phyloP scores from a whole-genome alignment of 1,140 invertebrate genomes.

The Atta texana region DNA sequence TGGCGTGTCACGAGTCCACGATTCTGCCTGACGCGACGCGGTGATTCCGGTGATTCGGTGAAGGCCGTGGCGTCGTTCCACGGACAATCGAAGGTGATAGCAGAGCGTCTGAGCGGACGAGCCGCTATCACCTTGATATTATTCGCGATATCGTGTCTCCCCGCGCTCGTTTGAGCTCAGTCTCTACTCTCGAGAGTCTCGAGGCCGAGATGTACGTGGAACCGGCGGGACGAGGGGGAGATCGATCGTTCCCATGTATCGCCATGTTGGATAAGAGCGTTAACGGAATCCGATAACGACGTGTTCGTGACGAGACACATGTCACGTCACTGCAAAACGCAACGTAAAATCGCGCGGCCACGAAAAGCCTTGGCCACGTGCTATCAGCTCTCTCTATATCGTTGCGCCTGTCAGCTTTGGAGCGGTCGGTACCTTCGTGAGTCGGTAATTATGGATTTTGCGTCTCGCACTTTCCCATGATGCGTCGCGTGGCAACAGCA shows the following conservation, averaged over 20 bases:
- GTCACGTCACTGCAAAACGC: constrained; percentile 58
- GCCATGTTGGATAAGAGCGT: constrained; percentile 71
- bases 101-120: background rate
- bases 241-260: constrained; percentile 62
- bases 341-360: constrained; percentile 24
- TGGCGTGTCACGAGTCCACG: constrained; percentile 62
- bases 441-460: constrained; percentile 78
- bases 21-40: constrained; percentile 18
- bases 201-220: background rate
- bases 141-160: background rate
- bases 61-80: background rate
- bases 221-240: background rate
- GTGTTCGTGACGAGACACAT: constrained; percentile 56
- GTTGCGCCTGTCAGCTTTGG: no score
- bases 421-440: constrained; percentile 12
- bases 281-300: constrained; percentile 71
- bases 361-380: constrained; percentile 52
- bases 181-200: background rate
- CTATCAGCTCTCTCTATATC: background rate
- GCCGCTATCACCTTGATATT: background rate
- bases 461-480: constrained; percentile 67
- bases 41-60: no score
- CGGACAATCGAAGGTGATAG: no score
- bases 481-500: constrained; percentile 69
- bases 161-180: background rate